Conservation (phyloP, 37 sponge, comb jelly and placozoan genomes). For the Chondrilla cf. caribensis region DNA sequence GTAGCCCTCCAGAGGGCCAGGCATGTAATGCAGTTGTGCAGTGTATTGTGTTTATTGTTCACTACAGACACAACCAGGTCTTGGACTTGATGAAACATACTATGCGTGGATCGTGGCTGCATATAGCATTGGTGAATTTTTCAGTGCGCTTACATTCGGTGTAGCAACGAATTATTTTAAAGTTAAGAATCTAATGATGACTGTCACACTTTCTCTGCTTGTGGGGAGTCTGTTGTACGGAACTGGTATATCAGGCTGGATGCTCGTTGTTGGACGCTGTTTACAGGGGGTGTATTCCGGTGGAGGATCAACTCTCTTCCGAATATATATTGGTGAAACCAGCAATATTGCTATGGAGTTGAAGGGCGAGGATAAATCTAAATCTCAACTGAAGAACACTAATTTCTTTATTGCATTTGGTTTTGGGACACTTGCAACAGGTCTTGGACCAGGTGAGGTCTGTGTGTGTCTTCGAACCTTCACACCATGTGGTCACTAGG, state of each 20-base stretch:
- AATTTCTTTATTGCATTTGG: conserved; percentile 10
- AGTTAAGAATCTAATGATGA: conserved; percentile 26
- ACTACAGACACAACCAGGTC: conserved; percentile 41
- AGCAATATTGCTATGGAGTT: background rate
- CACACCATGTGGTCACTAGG: no score
- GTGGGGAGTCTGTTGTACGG: conserved; percentile 33
- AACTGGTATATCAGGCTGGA: conserved; percentile 30
- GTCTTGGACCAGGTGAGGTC: conserved; percentile 10
- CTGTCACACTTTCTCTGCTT: background rate
- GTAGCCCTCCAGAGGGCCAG: no score
- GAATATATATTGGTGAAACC: conserved; percentile 16
- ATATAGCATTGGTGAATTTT: conserved; percentile 35
- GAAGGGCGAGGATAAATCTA: background rate
- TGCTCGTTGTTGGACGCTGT: conserved; percentile 42
- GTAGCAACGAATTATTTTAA: background rate
- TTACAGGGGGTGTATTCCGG: conserved; percentile 29
- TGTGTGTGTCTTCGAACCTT: no score
- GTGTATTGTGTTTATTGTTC: no score
- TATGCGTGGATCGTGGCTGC: conserved; percentile 31
- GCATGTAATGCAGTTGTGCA: no score
- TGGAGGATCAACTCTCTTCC: background rate
- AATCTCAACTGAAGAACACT: conserved; percentile 10
- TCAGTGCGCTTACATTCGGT: conserved; percentile 23
- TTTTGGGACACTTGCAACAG: background rate
- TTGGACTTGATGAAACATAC: conserved; percentile 41